phyloP scores from a whole-genome alignment of 2,113 vertebrate genomes.

The Jacana jacana region DNA sequence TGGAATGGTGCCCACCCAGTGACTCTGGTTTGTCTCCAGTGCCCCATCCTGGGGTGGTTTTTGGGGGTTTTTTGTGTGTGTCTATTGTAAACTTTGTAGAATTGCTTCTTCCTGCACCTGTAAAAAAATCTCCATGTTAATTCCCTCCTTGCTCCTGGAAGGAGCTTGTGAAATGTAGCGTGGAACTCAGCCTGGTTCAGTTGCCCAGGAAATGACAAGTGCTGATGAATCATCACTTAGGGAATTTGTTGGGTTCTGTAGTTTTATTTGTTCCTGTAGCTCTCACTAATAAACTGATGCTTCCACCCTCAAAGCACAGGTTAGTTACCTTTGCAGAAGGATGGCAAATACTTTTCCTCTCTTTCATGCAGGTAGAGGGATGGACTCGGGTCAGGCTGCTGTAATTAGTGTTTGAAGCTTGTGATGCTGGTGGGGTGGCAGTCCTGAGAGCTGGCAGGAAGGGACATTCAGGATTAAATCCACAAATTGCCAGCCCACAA shows the following conservation, averaged over 20 bases:
- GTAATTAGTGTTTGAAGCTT: neutral
- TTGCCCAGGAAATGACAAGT: neutral
- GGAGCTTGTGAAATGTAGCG: neutral
- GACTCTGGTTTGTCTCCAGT: neutral
- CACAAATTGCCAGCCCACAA: neutral
- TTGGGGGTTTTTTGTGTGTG: neutral
- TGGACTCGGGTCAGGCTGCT: neutral
- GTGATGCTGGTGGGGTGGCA: neutral
- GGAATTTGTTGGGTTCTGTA: constrained; percentile 15
- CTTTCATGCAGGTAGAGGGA: neutral
- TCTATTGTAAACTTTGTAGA: neutral
- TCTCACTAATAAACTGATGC: constrained; percentile 17
- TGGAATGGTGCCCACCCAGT: neutral
- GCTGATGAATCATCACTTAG: neutral
- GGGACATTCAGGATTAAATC: neutral
- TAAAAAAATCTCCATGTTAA: neutral
- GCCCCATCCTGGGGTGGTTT: neutral
- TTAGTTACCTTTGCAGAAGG: neutral
- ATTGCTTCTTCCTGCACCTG: neutral
- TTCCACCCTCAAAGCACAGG: neutral
- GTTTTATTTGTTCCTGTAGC: constrained; percentile 43
- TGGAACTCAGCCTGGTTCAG: neutral
- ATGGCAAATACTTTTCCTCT: neutral
- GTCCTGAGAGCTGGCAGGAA: neutral
- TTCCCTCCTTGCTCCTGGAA: neutral